These are phyloP conservation scores for Psilopogon haemacephalus DNA, from an alignment of 2,113 vertebrate genomes.

Conservation along the genomic window DNA sequence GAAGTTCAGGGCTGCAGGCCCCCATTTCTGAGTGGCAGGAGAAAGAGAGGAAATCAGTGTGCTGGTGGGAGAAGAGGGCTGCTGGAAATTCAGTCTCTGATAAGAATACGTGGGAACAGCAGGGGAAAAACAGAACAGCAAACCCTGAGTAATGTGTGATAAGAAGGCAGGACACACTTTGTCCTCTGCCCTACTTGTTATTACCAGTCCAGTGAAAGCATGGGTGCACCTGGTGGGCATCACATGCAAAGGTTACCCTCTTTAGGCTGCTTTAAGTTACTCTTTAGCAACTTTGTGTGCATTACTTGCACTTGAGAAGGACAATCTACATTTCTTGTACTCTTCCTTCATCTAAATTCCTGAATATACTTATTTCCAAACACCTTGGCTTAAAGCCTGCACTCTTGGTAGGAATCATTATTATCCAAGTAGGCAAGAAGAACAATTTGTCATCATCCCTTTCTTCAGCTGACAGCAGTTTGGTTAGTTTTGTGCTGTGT, in stretches of 20 bases:
- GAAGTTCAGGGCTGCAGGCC: accelerated
- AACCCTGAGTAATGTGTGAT: neutral
- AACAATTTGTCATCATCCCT: neutral
- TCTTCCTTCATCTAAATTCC: neutral
- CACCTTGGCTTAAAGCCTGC: neutral
- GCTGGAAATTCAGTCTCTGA: neutral
- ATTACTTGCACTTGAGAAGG: neutral
- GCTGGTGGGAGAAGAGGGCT: neutral
- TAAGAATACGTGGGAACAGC: slow-evolving; percentile 11
- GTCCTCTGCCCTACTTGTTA: neutral
- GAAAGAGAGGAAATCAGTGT: neutral
- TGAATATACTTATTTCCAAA: neutral
- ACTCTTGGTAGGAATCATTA: neutral
- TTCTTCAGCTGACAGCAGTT: neutral
- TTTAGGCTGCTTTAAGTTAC: neutral
- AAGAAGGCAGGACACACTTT: neutral
- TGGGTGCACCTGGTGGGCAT: neutral
- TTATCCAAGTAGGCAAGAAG: neutral
- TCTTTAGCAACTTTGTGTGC: neutral
- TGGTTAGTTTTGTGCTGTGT: neutral
- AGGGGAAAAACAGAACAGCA: slow-evolving; percentile 3
- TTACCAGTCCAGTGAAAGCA: neutral
- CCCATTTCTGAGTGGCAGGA: neutral
- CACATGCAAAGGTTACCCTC: neutral
- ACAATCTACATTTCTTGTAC: neutral